Evolutionary conservation across 2,888 invertebrate genomes (phyloP), one percentile per base, ranked within the genome.

Genomic region (Amaurobius ferox): DNA sequence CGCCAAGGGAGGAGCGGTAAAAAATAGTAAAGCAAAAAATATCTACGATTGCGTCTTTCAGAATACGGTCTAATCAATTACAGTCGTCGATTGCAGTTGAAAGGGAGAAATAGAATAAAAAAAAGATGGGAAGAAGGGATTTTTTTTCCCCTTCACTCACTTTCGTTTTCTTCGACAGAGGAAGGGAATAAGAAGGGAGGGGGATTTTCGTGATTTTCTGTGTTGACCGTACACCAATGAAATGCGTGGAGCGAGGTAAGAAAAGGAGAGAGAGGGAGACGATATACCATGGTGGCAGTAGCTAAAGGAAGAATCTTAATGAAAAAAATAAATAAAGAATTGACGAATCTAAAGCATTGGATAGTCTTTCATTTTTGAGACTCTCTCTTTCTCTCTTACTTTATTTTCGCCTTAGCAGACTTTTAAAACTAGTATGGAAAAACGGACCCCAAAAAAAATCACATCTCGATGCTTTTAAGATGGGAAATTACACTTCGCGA

Each of bases 61-160:
- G 83, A 83, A 83, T 83, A 83, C 83, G 83, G 76, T 76, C 83
- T 83, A 83, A 83, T 83, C 83, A 83, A 83, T 83, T 83, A 83
- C 77, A 83, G 71, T 83, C 77, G 71, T 77, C 83, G 83, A 83
- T 83, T 83, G 83, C 83, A 83, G 83, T 72, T 83, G 83, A 83
- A 83, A 77, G 83, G 77, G 77, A 61, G 48, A 67, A 73, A 73
- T 67, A 74, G 74, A 74, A 79, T 70, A 30, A 26, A 67, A 67
- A 48, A 48, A 48, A 67, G n/a, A 19, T 39, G n/a, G 29, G 30
- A 30, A 62, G 55, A 61, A 55, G 64, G 74, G 39, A 28, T 64
- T 66, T 66, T 66, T 66, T 66, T 66, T 66, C 29, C 48, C 68
- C 48, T 83, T 76, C 81, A 76, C 64, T 77, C 83, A 76, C 83